Evolutionary conservation across 2,888 invertebrate genomes (phyloP).

Genomic region (Dynastes hyllus): DNA sequence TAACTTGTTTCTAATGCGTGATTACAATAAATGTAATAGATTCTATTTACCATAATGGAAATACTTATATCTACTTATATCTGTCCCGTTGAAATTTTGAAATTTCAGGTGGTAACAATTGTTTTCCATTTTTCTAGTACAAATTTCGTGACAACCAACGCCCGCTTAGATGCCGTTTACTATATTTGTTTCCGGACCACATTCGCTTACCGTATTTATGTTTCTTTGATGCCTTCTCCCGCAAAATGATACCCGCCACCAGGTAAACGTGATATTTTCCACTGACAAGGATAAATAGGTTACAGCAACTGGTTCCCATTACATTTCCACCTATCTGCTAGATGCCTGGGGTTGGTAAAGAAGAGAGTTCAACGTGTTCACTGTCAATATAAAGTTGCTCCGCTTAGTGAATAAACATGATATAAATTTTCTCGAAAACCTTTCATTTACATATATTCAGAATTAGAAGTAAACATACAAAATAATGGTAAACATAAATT

Average conservation of each 20-base stretch:
- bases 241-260: slow-evolving; percentile 37
- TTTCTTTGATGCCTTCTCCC: slow-evolving; percentile 46
- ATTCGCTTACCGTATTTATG: slow-evolving; percentile 45
- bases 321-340: slow-evolving; percentile 17
- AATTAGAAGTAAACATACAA: slow-evolving; percentile 8
- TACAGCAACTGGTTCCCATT: slow-evolving; percentile 45
- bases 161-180: neutral
- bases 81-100: neutral
- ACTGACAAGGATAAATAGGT: slow-evolving; percentile 51
- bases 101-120: neutral
- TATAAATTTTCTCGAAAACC: neutral
- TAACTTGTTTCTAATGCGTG: no score
- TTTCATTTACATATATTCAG: neutral
- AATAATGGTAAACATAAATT: neutral
- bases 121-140: slow-evolving; percentile 28
- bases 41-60: no score
- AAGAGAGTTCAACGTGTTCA: neutral
- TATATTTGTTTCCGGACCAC: slow-evolving; percentile 45
- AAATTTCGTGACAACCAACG: slow-evolving; percentile 31
- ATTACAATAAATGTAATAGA: no score
- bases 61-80: no score
- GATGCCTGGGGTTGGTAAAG: slow-evolving; percentile 15
- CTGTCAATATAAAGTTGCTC: slow-evolving; percentile 13
- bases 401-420: slow-evolving; percentile 12
- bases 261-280: slow-evolving; percentile 48